Evolutionary conservation across 2,797 vertebrate genomes (phyloP).

Genomic region (Nothura maculosa): DNA sequence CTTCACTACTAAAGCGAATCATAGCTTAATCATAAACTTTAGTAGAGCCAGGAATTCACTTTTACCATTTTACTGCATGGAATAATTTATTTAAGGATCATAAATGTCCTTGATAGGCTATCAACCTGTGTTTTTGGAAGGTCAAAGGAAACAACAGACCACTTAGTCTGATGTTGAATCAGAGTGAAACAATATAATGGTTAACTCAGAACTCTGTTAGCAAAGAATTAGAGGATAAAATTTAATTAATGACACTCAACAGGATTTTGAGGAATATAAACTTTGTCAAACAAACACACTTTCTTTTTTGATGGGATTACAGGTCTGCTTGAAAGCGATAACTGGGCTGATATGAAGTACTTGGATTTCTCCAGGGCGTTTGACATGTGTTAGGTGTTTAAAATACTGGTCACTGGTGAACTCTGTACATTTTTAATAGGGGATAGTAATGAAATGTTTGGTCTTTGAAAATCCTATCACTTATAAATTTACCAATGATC

Average conservation of each 20-base stretch:
- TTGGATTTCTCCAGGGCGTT: slow-evolving; percentile 12
- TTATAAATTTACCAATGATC: not conserved
- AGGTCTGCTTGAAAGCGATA: not conserved
- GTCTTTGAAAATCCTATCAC: not conserved
- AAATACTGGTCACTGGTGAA: not conserved
- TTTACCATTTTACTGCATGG: not conserved
- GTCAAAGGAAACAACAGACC: not conserved
- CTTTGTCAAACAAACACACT: slow-evolving; percentile 15
- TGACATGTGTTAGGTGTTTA: not conserved
- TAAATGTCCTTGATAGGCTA: not conserved
- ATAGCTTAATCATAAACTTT: not conserved
- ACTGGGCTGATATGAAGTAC: not conserved
- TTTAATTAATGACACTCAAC: not conserved
- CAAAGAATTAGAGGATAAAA: slow-evolving; percentile 25
- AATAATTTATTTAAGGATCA: slow-evolving; percentile 3
- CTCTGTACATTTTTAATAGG: not conserved
- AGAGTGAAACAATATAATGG: not conserved
- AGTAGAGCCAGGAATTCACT: not conserved
- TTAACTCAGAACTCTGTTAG: slow-evolving; percentile 36
- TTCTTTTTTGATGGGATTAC: not conserved
- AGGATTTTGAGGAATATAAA: not conserved
- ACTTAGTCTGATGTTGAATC: slow-evolving; percentile 10
- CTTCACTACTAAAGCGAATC: not conserved
- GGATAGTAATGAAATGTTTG: not conserved
- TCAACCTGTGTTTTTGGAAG: not conserved